Conservation (phyloP, 2,888 invertebrate species). For the Dynastes tityus region DNA sequence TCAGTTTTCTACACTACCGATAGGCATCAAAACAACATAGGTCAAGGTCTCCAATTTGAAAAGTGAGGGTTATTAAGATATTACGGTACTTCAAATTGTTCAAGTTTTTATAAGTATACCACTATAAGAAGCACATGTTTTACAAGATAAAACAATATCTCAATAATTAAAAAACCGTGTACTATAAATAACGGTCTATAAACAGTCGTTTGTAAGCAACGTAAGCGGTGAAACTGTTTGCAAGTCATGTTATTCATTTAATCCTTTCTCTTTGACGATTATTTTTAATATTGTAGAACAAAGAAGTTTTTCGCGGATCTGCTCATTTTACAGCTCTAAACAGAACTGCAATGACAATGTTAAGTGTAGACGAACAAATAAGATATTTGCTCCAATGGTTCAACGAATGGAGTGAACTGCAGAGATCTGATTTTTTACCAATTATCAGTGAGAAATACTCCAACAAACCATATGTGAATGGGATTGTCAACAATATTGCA, state of each 20-base stretch:
- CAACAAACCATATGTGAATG: constrained; percentile 79
- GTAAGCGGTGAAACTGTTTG: constrained; percentile 44
- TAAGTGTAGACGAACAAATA: constrained; percentile 81
- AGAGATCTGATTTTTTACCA: constrained; percentile 87
- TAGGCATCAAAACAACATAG: constrained; percentile 49
- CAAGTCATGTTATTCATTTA: constrained; percentile 53
- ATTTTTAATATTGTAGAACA: constrained; percentile 53
- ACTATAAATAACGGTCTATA: constrained; percentile 16
- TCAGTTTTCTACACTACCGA: constrained; percentile 41
- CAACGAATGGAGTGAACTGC: constrained; percentile 90
- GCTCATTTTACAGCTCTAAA: constrained; percentile 59
- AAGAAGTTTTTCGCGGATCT: constrained; percentile 49
- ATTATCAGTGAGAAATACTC: constrained; percentile 80
- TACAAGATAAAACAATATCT: constrained; percentile 28
- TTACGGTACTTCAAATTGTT: constrained; percentile 60
- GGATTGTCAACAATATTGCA: constrained; percentile 80
- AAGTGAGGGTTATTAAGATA: constrained; percentile 64
- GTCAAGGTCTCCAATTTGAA: constrained; percentile 67
- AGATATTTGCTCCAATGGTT: constrained; percentile 91
- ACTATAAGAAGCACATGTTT: constrained; percentile 5
- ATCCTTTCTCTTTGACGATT: constrained; percentile 54
- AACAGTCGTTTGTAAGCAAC: constrained; percentile 10
- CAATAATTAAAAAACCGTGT: constrained; percentile 25
- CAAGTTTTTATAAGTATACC: constrained; percentile 41
- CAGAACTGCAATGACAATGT: constrained; percentile 62